Percentiles rank a stretch among this genome's conserved stretches.
Evolutionary conservation across 2,113 vertebrate genomes (phyloP).

Genomic region (Shinisaurus crocodilurus): DNA sequence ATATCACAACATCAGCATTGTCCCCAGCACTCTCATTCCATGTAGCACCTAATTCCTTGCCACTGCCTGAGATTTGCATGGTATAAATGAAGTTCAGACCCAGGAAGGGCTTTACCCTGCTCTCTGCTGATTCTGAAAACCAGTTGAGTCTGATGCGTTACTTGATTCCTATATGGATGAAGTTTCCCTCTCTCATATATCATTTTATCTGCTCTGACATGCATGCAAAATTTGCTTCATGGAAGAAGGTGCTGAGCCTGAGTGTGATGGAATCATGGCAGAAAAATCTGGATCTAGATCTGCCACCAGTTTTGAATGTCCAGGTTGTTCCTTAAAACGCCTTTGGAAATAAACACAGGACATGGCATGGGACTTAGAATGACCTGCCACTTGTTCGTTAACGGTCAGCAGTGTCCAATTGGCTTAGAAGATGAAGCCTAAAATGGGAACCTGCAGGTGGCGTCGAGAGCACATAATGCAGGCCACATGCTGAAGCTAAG

Average conservation of each 20-base stretch:
- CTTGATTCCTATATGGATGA: not conserved
- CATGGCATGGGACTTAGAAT: not conserved
- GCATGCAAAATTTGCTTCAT: not conserved
- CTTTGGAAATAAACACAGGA: slow-evolving; percentile 2
- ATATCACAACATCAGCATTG: not conserved
- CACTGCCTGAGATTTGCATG: not conserved
- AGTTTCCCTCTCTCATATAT: not conserved
- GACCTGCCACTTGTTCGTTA: not conserved
- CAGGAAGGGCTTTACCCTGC: not conserved
- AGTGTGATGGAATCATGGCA: not conserved
- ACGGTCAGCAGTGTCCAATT: not conserved
- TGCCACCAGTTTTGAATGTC: not conserved
- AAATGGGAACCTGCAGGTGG: not conserved
- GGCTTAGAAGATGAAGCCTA: not conserved
- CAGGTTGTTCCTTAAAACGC: too few relatives aligned
- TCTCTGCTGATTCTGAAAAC: not conserved
- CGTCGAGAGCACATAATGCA: too few relatives aligned
- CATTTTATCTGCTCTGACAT: not conserved
- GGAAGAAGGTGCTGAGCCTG: not conserved
- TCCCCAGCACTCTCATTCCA: not conserved
- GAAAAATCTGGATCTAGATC: not conserved
- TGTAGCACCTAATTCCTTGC: not conserved
- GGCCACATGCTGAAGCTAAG: too few relatives aligned
- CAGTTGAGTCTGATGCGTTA: not conserved
- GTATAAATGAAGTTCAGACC: not conserved